Percentiles rank a stretch among this genome's conserved stretches.
phyloP scores from a whole-genome alignment of 2,888 invertebrate species.

The Chrysolina americana region DNA sequence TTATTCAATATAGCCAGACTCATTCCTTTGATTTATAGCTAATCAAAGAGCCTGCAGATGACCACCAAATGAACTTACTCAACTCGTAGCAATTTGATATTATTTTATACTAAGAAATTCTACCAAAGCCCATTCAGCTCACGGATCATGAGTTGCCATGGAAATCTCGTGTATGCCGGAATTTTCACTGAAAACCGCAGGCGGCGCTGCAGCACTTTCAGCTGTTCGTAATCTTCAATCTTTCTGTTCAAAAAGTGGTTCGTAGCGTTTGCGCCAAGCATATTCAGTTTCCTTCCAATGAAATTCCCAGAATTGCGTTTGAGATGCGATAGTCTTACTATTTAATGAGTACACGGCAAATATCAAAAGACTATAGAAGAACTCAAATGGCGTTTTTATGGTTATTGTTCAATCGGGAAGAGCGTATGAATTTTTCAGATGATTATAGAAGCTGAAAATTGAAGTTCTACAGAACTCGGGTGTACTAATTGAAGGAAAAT shows the following conservation, averaged over 20 bases:
- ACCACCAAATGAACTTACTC: too few species aligned
- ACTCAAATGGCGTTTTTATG: neutral
- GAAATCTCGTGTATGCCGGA: conserved; percentile 3
- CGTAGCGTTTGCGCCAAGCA: neutral
- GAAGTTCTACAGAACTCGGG: neutral
- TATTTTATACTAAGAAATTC: neutral
- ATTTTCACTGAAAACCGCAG: neutral
- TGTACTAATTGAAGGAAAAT: neutral
- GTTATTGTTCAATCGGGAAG: neutral
- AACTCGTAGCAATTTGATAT: too few species aligned
- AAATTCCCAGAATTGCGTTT: conserved; percentile 1
- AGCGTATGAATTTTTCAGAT: neutral
- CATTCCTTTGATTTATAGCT: too few species aligned
- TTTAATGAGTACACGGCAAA: neutral
- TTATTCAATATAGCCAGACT: too few species aligned
- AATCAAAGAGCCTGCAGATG: too few species aligned
- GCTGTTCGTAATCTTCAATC: conserved; percentile 21
- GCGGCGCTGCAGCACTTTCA: conserved; percentile 24
- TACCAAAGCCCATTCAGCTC: neutral
- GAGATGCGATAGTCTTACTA: neutral
- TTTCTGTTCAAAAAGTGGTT: neutral
- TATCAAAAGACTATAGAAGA: neutral
- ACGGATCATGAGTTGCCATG: conserved; percentile 15
- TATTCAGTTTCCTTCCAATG: conserved; percentile 4
- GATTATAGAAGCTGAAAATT: neutral